phyloP scores from a whole-genome alignment of 2,797 vertebrate species.

The Gadopsis marmoratus region DNA sequence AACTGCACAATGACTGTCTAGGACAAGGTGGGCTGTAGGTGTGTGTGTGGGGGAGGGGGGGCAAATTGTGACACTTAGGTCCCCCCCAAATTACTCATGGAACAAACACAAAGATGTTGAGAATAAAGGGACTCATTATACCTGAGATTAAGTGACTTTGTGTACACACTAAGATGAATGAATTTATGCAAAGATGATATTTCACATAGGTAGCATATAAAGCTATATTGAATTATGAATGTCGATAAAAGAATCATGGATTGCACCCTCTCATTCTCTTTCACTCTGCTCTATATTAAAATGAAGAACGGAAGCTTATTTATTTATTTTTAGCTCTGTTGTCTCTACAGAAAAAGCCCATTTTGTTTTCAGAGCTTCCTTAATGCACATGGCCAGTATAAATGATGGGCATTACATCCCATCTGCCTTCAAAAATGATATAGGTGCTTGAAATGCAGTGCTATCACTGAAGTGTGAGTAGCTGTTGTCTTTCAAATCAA shows the following conservation, averaged over 20 bases:
- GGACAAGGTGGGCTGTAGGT: constrained; percentile 75
- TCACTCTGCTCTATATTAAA: constrained; percentile 52
- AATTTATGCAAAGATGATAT: constrained; percentile 77
- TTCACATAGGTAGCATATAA: constrained; percentile 69
- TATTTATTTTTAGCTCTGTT: constrained; percentile 39
- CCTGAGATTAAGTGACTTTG: constrained; percentile 80
- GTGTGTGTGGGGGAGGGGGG: constrained; percentile 12
- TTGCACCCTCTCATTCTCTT: constrained; percentile 47
- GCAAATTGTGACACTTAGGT: constrained; percentile 72
- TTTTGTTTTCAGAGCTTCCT: constrained; percentile 63
- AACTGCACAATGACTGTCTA: constrained; percentile 84
- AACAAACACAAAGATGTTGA: constrained; percentile 84
- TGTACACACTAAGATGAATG: constrained; percentile 65
- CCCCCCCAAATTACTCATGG: constrained; percentile 81
- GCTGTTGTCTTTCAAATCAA: constrained; percentile 57
- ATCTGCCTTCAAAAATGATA: constrained; percentile 59
- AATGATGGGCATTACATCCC: constrained; percentile 58
- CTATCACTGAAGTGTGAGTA: constrained; percentile 45
- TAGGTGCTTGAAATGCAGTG: constrained; percentile 37
- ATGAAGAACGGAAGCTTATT: constrained; percentile 53
- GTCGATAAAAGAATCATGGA: constrained; percentile 71
- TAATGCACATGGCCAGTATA: constrained; percentile 56
- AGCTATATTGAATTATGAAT: constrained; percentile 76
- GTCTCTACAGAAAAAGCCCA: constrained; percentile 53
- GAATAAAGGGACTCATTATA: constrained; percentile 82